Conservation (phyloP, 2,888 invertebrate genomes). For the Atethmia centrago region DNA sequence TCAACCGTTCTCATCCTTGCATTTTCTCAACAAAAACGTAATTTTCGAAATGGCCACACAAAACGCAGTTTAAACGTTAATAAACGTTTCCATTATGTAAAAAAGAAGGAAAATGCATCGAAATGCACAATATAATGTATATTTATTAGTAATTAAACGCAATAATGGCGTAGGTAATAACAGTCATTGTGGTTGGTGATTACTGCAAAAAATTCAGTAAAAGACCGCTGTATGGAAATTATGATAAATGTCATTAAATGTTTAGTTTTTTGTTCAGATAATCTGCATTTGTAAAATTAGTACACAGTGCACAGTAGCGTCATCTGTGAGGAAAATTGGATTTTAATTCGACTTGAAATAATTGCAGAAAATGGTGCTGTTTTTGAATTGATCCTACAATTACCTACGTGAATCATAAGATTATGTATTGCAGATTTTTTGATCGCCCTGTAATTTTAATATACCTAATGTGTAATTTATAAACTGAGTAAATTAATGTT, state of each 20-base stretch:
- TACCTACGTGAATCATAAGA: not conserved
- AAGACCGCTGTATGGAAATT: conserved; percentile 37
- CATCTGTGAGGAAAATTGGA: not conserved
- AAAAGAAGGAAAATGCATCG: conserved; percentile 32
- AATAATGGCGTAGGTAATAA: conserved; percentile 60
- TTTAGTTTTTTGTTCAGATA: conserved; percentile 37
- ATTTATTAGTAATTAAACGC: conserved; percentile 62
- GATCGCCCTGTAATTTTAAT: conserved; percentile 12
- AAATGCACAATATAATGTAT: conserved; percentile 42
- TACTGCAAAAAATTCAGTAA: conserved; percentile 47
- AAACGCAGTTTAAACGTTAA: conserved; percentile 11
- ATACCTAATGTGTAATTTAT: conserved; percentile 11
- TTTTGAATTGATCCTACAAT: not conserved
- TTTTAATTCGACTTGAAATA: conserved; percentile 5
- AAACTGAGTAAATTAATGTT: not conserved
- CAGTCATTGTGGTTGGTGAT: conserved; percentile 47
- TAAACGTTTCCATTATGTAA: conserved; percentile 20
- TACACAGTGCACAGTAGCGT: conserved; percentile 2
- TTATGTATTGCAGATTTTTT: not conserved
- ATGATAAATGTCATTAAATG: conserved; percentile 47
- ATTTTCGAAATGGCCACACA: conserved; percentile 47
- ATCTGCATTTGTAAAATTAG: conserved; percentile 36
- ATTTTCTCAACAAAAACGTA: conserved; percentile 26
- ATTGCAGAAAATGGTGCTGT: not conserved
- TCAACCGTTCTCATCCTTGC: not conserved